phyloP scores from a whole-genome alignment of 2,113 vertebrate species.

The Cynoglossus semilaevis region DNA sequence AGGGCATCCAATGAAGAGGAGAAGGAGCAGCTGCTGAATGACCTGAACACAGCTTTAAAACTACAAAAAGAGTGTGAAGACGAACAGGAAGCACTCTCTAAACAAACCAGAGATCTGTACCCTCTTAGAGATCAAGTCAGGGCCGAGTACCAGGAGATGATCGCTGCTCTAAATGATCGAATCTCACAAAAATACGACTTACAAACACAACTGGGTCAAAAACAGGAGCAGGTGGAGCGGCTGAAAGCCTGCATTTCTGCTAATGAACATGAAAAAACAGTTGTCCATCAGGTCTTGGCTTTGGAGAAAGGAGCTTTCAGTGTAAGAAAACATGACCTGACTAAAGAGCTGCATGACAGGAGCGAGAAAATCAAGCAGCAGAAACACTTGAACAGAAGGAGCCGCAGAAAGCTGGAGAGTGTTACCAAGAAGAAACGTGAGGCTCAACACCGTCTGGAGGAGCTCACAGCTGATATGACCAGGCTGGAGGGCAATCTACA shows the following conservation, averaged over 20 bases:
- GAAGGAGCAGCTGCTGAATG: conserved; percentile 63
- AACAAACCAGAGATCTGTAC: conserved; percentile 39
- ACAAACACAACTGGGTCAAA: conserved; percentile 39
- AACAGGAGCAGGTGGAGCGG: conserved; percentile 7
- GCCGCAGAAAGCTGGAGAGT: conserved; percentile 8
- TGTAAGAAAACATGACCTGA: conserved; percentile 3
- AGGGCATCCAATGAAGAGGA: conserved; percentile 53
- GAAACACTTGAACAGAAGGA: neutral
- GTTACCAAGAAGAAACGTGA: conserved; percentile 5
- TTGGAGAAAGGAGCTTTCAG: conserved; percentile 25
- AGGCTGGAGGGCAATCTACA: conserved; percentile 7
- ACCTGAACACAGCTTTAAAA: conserved; percentile 23
- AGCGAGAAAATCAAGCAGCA: conserved; percentile 5
- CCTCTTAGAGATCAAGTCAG: conserved; percentile 1
- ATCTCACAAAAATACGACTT: conserved; percentile 16
- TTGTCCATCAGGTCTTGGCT: conserved; percentile 5
- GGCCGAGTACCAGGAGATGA: conserved; percentile 1
- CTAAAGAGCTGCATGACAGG: neutral
- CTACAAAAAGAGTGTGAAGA: conserved; percentile 43
- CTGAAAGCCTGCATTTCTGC: conserved; percentile 6
- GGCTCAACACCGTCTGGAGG: neutral
- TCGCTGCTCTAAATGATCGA: conserved; percentile 33
- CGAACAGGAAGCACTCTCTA: conserved; percentile 52
- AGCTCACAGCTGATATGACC: neutral
- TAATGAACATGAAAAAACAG: neutral